These are phyloP conservation scores for Tholera decimalis DNA, from an alignment of 2,888 invertebrate species.

Conservation along the genomic window DNA sequence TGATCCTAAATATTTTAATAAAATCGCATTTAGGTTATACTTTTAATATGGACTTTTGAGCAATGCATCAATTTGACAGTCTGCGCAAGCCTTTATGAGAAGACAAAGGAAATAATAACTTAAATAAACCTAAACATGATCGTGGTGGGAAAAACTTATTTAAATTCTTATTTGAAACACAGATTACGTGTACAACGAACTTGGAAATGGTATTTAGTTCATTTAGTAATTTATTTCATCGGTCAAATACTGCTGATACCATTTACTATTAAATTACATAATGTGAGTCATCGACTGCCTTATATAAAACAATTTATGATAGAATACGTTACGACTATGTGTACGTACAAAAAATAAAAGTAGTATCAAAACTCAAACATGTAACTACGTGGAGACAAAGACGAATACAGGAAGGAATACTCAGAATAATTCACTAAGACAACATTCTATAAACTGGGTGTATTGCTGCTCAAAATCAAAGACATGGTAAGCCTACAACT, in stretches of 20 bases:
- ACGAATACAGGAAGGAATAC: constrained; percentile 32
- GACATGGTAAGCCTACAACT: constrained; percentile 27
- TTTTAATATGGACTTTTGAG: background rate
- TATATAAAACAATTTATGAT: constrained; percentile 26
- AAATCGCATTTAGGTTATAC: background rate
- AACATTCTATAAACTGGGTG: constrained; percentile 12
- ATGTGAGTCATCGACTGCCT: constrained; percentile 7
- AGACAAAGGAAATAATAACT: constrained; percentile 48
- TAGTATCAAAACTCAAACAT: constrained; percentile 50
- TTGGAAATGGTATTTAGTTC: constrained; percentile 37
- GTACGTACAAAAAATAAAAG: constrained; percentile 47
- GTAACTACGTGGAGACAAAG: constrained; percentile 32
- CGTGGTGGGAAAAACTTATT: constrained; percentile 65
- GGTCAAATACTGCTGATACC: constrained; percentile 20
- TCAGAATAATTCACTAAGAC: constrained; percentile 21
- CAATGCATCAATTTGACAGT: constrained; percentile 34
- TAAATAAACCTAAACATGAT: constrained; percentile 55
- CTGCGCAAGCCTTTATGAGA: constrained; percentile 50
- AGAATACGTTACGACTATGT: constrained; percentile 45
- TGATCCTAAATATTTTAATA: background rate
- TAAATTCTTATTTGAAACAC: constrained; percentile 40
- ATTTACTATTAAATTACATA: constrained; percentile 32
- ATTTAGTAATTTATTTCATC: background rate
- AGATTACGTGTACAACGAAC: constrained; percentile 10
- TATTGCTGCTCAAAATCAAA: constrained; percentile 21